Evolutionary conservation across 2,113 vertebrate species (phyloP).

Genomic region (Ceyx melanurus): DNA sequence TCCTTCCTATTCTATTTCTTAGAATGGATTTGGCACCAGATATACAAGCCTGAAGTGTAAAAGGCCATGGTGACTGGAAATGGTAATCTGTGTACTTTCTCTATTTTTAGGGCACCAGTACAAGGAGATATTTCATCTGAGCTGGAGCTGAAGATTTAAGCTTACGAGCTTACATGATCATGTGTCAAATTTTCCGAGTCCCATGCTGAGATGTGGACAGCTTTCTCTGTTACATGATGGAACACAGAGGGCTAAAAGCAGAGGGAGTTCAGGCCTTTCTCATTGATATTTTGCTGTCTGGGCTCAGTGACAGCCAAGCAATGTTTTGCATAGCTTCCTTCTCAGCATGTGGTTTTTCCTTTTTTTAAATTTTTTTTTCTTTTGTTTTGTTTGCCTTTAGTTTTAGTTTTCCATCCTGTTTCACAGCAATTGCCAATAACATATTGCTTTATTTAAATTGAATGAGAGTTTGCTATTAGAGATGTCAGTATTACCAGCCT

Average conservation of each 20-base stretch:
- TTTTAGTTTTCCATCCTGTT: neutral
- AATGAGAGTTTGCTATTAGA: neutral
- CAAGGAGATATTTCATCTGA: neutral
- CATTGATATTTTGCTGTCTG: neutral
- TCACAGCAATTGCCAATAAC: neutral
- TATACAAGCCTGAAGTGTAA: neutral
- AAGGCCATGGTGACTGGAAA: neutral
- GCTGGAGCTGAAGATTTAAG: neutral
- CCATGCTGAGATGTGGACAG: constrained; percentile 18
- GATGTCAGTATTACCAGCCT: neutral
- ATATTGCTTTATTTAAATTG: neutral
- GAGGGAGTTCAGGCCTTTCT: neutral
- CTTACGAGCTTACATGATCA: constrained; percentile 6
- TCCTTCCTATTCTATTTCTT: neutral
- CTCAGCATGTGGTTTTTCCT: neutral
- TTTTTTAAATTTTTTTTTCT: neutral
- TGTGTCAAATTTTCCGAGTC: constrained; percentile 7
- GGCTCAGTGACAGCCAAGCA: neutral
- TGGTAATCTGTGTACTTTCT: neutral
- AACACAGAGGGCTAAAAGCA: neutral
- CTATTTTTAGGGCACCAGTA: neutral
- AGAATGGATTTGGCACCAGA: neutral
- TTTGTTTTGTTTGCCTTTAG: neutral
- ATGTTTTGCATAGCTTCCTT: neutral
- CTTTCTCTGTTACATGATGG: neutral